A percentile compares a stretch with the other conserved stretches of the same genome.
phyloP scores from a whole-genome alignment of 2,113 vertebrate genomes.

The Bubalus kerabau region DNA sequence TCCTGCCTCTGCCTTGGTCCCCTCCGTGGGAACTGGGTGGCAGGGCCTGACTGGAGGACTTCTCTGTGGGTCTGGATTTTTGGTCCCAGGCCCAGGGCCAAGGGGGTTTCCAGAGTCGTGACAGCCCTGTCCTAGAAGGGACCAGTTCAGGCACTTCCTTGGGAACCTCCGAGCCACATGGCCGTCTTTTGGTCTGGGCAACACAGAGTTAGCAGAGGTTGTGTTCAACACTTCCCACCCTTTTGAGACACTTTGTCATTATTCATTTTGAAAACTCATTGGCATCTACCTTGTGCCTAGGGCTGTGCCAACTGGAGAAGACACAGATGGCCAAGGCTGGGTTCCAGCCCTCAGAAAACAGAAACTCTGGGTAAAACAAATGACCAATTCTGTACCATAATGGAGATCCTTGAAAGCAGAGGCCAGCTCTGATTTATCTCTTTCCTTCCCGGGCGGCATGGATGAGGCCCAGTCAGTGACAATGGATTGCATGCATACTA shows the following conservation, averaged over 20 bases:
- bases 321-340: background rate
- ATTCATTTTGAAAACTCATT: background rate
- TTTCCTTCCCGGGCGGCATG: background rate
- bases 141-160: slow-evolving; percentile 31
- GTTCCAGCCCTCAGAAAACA: background rate
- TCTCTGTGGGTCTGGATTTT: slow-evolving; percentile 36
- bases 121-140: slow-evolving; percentile 11
- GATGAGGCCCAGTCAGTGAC: background rate
- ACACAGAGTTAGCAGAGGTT: background rate
- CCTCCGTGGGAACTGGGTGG: background rate
- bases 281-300: background rate
- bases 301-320: background rate
- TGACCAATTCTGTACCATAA: background rate
- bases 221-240: background rate
- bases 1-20: background rate
- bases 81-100: background rate
- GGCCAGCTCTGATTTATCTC: background rate
- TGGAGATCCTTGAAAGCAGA: background rate
- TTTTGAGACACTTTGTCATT: background rate
- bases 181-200: background rate
- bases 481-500: background rate
- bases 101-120: slow-evolving; percentile 59
- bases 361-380: background rate
- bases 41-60: background rate
- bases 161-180: background rate